Percentiles rank a stretch among this genome's conserved stretches.
Conservation (phyloP, 2,113 vertebrate species). For the Trogon melanurus region DNA sequence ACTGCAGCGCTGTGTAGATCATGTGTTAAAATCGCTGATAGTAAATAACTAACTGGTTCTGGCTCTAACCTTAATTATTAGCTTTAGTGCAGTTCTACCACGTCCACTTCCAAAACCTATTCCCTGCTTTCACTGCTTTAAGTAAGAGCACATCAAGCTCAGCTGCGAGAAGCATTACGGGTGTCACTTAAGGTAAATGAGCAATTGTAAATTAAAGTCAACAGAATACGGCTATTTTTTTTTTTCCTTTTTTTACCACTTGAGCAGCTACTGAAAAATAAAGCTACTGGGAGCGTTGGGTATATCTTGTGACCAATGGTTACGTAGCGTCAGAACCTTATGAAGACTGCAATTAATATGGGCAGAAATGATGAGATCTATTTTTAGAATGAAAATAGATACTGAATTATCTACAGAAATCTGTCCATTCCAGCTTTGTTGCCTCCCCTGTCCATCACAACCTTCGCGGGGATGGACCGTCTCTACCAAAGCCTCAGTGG, state of each 20-base stretch:
- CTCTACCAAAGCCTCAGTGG: background rate
- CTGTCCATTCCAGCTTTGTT: background rate
- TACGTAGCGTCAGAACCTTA: background rate
- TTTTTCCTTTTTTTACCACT: background rate
- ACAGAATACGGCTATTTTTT: background rate
- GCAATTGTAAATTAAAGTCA: background rate
- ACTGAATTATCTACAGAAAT: background rate
- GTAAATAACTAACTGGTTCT: background rate
- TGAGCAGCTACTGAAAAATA: background rate
- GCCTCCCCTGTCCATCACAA: too few relatives aligned
- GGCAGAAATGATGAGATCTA: background rate
- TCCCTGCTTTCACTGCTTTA: background rate
- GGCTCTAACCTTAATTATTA: background rate
- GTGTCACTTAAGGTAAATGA: slow-evolving; percentile 16
- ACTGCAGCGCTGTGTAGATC: background rate
- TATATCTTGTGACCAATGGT: background rate
- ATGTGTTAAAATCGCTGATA: background rate
- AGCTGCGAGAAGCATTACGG: background rate
- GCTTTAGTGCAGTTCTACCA: background rate
- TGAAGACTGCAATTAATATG: background rate
- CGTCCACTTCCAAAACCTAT: background rate
- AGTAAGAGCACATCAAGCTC: background rate
- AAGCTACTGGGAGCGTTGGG: background rate
- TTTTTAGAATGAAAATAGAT: background rate
- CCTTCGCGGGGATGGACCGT: too few relatives aligned